Evolutionary conservation across 2,113 vertebrate species (phyloP), one percentile per base, ranked within the genome.

Genomic region (Chaenogobius annularis): DNA sequence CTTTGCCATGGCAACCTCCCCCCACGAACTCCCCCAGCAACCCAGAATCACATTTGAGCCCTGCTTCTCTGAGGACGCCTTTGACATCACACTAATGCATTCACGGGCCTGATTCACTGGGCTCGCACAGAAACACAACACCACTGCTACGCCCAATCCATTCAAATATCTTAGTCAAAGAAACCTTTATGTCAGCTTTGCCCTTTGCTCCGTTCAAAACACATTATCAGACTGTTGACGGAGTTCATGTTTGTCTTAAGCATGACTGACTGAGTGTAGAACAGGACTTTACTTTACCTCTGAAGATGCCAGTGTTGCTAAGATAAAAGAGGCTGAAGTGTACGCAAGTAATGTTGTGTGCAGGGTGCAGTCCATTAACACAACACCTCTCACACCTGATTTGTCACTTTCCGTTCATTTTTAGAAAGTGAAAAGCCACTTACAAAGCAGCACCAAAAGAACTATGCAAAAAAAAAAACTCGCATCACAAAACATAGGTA

Each of bases 1-100:
- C 81, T 85, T 89, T 82, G 75, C 84, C 86, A 89, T 90, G 69
- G 84, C 85, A 90, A 90, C 87, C 69, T 79, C 64, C 83, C 73
- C 83, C 69, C 64, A 23, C 71, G 79, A 77, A 81, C 78, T 67
- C 83, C 73, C 80, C 68, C 61, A 31, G 75, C 84, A 81, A 83
- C 80, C 82, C 79, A 86, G 81, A 87, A 88, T 83, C 88, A 74
- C 85, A 88, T 90, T 79, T 84, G 80, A 73, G 79, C 78, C 79
- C 68, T 3, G 26, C 73, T 80, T 85, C 82, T 88, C 80, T 84
- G 84, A 87, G 84, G 83, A 82, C 26, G 74, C 82, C 83, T 91
- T 85, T 86, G 82, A 86, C 87, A 86, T 87, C 83, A 77, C 74
- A 75, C 83, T 85, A 78, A 90, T 84, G 77, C 80, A 86, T 89